Percentiles rank a stretch among this genome's conserved stretches.
phyloP scores from a whole-genome alignment of 2,113 vertebrate species.

The Xerus inauris region DNA sequence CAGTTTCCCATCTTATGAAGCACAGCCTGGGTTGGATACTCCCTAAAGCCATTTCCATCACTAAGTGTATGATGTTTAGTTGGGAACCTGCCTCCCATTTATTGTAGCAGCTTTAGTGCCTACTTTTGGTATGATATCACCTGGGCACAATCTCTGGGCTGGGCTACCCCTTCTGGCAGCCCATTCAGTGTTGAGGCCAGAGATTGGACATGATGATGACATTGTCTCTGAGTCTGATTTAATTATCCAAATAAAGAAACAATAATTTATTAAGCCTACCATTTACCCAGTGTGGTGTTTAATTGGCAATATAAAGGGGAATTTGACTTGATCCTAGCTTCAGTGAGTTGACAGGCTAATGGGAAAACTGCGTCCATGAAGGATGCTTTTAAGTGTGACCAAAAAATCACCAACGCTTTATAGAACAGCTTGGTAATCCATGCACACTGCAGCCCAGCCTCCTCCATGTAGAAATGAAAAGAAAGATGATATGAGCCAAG shows the following conservation, averaged over 20 bases:
- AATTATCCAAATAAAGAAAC: background rate
- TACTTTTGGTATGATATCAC: background rate
- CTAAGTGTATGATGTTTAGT: background rate
- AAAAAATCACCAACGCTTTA: background rate
- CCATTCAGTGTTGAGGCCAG: background rate
- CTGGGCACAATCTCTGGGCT: background rate
- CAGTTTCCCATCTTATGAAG: background rate
- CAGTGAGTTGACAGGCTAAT: background rate
- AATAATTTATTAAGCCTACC: background rate
- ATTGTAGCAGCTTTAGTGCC: background rate
- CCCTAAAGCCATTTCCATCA: no score
- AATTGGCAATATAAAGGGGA: background rate
- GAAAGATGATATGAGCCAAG: background rate
- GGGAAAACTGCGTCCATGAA: background rate
- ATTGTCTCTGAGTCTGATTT: background rate
- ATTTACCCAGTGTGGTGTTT: background rate
- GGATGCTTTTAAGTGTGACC: background rate
- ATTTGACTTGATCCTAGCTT: background rate
- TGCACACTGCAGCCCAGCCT: background rate
- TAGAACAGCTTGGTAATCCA: background rate
- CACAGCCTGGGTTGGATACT: background rate
- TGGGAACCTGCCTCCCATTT: background rate
- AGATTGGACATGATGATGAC: background rate
- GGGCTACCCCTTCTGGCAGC: background rate
- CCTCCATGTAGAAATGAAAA: background rate